Evolutionary conservation across 1,140 invertebrate genomes (phyloP).

Genomic region (Bombyx mori): ASM3026992v2 NC_085124.1:15027001-15027500

Average conservation of each 20-base stretch:
- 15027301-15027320: slow-evolving; percentile 9
- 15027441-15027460: too few relatives aligned
- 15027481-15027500: too few relatives aligned
- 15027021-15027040: slow-evolving; percentile 16
- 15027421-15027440: too few relatives aligned
- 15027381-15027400: too few relatives aligned
- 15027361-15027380: too few relatives aligned
- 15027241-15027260: slow-evolving; percentile 15
- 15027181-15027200: slow-evolving; percentile 13
- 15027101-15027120: slow-evolving; percentile 20
- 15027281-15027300: slow-evolving; percentile 4
- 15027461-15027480: too few relatives aligned
- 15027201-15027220: slow-evolving; percentile 13
- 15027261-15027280: slow-evolving; percentile 13
- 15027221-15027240: slow-evolving; percentile 11
- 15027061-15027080: slow-evolving; percentile 14
- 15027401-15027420: too few relatives aligned
- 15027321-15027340: slow-evolving; percentile 3
- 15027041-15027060: slow-evolving; percentile 14
- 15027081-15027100: slow-evolving; percentile 15
- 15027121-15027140: slow-evolving; percentile 18
- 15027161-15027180: slow-evolving; percentile 19
- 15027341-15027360: too few relatives aligned
- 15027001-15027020: slow-evolving; percentile 4
- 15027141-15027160: slow-evolving; percentile 1